These are phyloP conservation scores for Octopus bimaculoides DNA, from an alignment of 1,140 invertebrate species.

Conservation along the genomic window DNA sequence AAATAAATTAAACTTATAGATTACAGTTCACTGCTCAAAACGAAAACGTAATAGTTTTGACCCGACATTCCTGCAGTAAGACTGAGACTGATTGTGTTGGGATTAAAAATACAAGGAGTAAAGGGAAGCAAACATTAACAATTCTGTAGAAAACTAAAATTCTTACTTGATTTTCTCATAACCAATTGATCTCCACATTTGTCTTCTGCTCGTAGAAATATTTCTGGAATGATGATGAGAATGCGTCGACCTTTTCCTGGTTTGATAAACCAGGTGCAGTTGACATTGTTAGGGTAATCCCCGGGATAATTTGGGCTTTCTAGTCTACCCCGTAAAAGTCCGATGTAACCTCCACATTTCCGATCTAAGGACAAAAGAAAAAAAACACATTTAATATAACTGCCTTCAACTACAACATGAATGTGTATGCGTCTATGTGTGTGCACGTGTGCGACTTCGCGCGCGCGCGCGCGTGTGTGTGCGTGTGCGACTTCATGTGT, in stretches of 20 bases:
- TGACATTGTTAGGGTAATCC: constrained; percentile 51
- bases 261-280: constrained; percentile 55
- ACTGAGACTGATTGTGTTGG: no score
- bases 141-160: background rate
- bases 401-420: no score
- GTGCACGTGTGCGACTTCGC: no score
- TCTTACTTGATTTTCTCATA: constrained; percentile 56
- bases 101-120: no score
- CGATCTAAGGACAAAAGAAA: constrained; percentile 33
- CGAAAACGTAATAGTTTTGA: no score
- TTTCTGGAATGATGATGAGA: constrained; percentile 55
- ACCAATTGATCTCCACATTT: constrained; percentile 53
- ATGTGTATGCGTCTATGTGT: no score
- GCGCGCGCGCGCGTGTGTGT: no score
- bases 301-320: constrained; percentile 57
- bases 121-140: no score
- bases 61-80: no score
- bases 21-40: background rate
- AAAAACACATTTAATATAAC: background rate
- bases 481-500: no score
- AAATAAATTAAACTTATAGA: background rate
- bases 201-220: constrained; percentile 44
- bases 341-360: constrained; percentile 46
- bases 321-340: constrained; percentile 47
- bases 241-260: constrained; percentile 52